Conservation (phyloP, 2,888 invertebrate genomes). For the Sinodicranocentrus sp. region DNA sequence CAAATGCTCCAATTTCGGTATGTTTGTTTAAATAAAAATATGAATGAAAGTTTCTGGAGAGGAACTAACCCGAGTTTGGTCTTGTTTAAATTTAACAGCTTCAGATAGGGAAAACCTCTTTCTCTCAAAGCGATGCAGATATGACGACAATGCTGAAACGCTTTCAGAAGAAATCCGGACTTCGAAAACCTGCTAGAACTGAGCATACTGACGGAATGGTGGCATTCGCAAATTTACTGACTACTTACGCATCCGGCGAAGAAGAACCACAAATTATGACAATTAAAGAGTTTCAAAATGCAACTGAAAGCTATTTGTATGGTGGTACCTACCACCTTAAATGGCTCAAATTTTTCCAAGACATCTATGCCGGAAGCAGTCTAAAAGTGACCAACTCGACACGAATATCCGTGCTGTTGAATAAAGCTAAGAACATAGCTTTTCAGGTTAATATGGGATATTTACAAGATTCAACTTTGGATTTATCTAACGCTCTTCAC, state of each 20-base stretch:
- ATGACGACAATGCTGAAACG: not conserved
- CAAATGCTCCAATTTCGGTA: too few relatives aligned
- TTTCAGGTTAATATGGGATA: not conserved
- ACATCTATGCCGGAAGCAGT: conserved; percentile 42
- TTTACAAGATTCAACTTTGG: not conserved
- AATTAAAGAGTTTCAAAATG: conserved; percentile 35
- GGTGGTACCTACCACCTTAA: not conserved
- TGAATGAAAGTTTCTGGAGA: not conserved
- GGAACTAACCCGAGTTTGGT: not conserved
- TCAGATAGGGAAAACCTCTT: not conserved
- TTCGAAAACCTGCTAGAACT: conserved; percentile 38
- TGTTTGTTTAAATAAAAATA: not conserved
- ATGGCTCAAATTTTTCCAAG: conserved; percentile 50
- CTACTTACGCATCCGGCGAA: not conserved
- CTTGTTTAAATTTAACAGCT: not conserved
- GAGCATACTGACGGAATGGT: conserved; percentile 41
- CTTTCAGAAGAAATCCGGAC: conserved; percentile 6
- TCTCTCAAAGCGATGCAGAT: not conserved
- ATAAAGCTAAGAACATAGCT: conserved; percentile 14
- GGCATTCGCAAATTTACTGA: not conserved
- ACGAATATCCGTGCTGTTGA: not conserved
- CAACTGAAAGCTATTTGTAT: not conserved
- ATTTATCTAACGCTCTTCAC: conserved; percentile 23
- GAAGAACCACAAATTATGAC: not conserved
- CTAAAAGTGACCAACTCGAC: conserved; percentile 30